A percentile compares a stretch with the other conserved stretches of the same genome.
These are phyloP conservation scores for Pelodiscus sinensis DNA, from an alignment of 2,113 vertebrate species.

Conservation along the genomic window DNA sequence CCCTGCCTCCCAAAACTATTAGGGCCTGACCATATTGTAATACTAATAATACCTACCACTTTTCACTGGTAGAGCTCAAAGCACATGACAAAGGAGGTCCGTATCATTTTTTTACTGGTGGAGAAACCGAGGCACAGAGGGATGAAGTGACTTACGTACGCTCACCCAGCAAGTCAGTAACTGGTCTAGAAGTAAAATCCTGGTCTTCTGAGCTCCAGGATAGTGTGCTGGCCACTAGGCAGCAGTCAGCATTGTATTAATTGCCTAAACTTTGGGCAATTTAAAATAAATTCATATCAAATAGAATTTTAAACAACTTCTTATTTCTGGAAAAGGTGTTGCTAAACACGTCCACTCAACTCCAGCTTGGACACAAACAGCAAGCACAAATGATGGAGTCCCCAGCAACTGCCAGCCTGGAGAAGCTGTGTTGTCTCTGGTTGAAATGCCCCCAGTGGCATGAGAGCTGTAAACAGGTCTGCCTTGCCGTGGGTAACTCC, in stretches of 20 bases:
- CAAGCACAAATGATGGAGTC: background rate
- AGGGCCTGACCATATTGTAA: background rate
- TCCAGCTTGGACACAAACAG: background rate
- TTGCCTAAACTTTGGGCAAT: no score
- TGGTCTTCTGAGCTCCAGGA: background rate
- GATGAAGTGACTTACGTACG: fast-evolving
- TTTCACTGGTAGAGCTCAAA: background rate
- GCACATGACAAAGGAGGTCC: background rate
- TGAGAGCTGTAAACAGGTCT: background rate
- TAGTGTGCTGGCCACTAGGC: background rate
- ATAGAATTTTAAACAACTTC: background rate
- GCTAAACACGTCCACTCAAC: background rate
- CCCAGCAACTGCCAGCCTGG: background rate
- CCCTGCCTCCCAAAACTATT: background rate
- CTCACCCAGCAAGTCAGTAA: background rate
- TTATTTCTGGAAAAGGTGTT: background rate
- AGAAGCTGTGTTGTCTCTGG: background rate
- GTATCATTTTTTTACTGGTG: background rate
- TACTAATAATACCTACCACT: background rate
- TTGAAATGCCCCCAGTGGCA: background rate
- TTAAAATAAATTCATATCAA: no score
- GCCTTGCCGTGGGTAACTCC: background rate
- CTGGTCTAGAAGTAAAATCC: background rate
- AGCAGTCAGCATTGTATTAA: background rate
- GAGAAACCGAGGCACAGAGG: background rate